These are phyloP conservation scores for Lutraria lutraria DNA, from an alignment of 2,888 invertebrate species.

Conservation along the genomic window DNA sequence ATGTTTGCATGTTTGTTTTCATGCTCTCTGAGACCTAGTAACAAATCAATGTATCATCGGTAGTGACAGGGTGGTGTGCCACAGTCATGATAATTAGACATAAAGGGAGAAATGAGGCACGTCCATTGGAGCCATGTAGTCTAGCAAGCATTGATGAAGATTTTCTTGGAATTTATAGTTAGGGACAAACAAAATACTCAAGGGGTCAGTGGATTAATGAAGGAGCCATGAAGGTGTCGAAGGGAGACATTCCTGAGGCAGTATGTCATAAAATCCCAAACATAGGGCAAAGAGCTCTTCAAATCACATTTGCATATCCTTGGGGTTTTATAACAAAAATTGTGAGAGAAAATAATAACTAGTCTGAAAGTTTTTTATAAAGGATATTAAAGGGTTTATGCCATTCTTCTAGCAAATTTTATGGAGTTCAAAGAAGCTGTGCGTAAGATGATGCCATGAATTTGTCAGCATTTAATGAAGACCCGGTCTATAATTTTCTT, in stretches of 20 bases:
- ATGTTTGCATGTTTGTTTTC: constrained; percentile 37
- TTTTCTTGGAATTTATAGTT: constrained; percentile 26
- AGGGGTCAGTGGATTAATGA: constrained; percentile 35
- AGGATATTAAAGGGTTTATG: neutral
- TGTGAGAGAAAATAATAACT: constrained; percentile 27
- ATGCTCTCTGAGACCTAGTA: constrained; percentile 23
- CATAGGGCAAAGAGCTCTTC: constrained; percentile 24
- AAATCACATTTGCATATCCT: constrained; percentile 12
- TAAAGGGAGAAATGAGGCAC: constrained; percentile 45
- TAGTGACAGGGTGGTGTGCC: constrained; percentile 46
- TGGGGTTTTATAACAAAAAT: neutral
- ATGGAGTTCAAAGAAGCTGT: neutral
- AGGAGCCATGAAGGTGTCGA: constrained; percentile 17
- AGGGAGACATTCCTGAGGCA: constrained; percentile 28
- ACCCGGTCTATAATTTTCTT: neutral
- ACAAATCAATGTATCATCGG: constrained; percentile 54
- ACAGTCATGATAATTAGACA: constrained; percentile 50
- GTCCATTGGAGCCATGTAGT: constrained; percentile 55
- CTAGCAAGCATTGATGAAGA: constrained; percentile 34
- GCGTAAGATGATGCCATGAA: constrained; percentile 6
- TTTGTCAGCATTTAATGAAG: constrained; percentile 11
- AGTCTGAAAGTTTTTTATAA: neutral
- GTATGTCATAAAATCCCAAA: constrained; percentile 28
- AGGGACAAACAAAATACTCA: constrained; percentile 22
- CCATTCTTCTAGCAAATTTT: neutral